phyloP scores from a whole-genome alignment of 92 coral and sea anemone species.

The Bergia sp. region DNA sequence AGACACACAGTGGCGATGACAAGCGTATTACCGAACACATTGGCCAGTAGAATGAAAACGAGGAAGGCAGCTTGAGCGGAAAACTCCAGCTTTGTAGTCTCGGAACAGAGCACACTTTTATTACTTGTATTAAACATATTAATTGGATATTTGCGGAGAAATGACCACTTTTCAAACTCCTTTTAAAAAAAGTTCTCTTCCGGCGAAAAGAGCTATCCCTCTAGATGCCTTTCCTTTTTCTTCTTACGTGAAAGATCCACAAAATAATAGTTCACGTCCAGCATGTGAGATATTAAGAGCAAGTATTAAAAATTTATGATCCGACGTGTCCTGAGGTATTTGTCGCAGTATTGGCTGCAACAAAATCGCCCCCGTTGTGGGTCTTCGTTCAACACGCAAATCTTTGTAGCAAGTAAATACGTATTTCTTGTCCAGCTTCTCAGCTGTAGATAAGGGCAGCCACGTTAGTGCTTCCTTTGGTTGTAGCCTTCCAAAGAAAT shows the following conservation, averaged over 20 bases:
- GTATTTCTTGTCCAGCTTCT: too few species aligned
- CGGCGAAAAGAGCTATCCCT: neutral
- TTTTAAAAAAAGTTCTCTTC: neutral
- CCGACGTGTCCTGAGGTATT: neutral
- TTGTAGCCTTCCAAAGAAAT: too few species aligned
- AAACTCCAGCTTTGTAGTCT: conserved; percentile 37
- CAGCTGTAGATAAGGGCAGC: too few species aligned
- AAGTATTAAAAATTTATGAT: neutral
- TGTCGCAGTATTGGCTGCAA: neutral
- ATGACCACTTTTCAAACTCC: neutral
- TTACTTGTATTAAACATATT: conserved; percentile 33
- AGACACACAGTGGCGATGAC: conserved; percentile 30
- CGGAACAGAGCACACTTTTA: conserved; percentile 16
- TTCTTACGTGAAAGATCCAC: neutral
- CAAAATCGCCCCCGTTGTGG: neutral
- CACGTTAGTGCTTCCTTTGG: too few species aligned
- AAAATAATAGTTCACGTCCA: neutral
- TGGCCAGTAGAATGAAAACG: conserved; percentile 16
- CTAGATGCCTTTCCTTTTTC: neutral
- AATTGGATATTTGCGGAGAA: neutral
- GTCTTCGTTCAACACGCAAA: neutral
- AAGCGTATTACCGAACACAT: conserved; percentile 27
- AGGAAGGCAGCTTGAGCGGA: conserved; percentile 38
- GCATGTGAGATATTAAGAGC: neutral
- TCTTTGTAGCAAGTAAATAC: too few species aligned